Base-by-base conservation (phyloP, 2,888 invertebrate genomes). In the Eledona agricola region DNA sequence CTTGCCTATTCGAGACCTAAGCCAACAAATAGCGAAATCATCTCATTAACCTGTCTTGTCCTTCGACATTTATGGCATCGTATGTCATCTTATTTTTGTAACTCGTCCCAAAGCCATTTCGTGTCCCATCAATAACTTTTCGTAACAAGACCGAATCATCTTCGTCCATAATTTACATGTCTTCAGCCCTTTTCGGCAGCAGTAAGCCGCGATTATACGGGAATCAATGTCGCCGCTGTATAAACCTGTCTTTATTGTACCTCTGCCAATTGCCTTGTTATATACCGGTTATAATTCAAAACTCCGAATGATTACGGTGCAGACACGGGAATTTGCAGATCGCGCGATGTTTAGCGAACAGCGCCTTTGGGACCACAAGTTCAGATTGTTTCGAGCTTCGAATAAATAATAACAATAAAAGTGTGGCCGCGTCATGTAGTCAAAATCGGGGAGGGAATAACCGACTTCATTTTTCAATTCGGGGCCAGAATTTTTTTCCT, bases 351-450 rank as follows among this genome's bases (percentile, higher is more conserved):
- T 53, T 53, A 40, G 46, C 34, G 6, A 55, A 60, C 56, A 56
- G 37, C 42, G 7, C 60, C 56, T 47, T 6, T 6, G 60, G 58
- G 60, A 56, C 9, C 3, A 2, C 42, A 55, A 58, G 49, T 60
- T 55, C 53, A 51, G 56, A 60, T 57, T 60, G 60, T 60, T 58
- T 60, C 54, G 58, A 50, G 60, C 46, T 56, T 28, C 43, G 60
- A 51, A 60, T 58, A 60, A 60, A 60, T 60, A 60, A 60, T 56
- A 60, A 42, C 46, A 53, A 53, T 52, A 52, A 52, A 50, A 40
- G 31, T 31, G 38, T 26, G 34, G 23, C 11, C 10, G 26, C 28
- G 29, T 9, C 28, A 20, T 26, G 29, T 31, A 11, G 11, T 5
- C 4, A 10, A 11, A 9, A 7, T 7, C 4, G 26, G 7, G 7